Percentiles rank a stretch among this genome's conserved stretches.
Evolutionary conservation across 2,888 invertebrate species (phyloP).

Genomic region (Vesta saturnalis): DNA sequence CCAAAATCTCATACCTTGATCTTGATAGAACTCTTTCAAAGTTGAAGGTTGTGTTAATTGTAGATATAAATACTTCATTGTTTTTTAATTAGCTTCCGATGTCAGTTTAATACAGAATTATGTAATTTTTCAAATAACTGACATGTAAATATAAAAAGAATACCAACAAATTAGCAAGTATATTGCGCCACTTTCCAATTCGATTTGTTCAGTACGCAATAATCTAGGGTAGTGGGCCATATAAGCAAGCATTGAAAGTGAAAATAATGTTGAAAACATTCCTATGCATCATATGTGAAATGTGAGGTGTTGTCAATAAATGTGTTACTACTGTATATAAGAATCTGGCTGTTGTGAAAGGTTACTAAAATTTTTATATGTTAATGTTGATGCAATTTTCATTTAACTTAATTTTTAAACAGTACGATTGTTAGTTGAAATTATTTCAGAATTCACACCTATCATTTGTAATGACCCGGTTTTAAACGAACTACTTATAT

Average conservation of each 20-base stretch:
- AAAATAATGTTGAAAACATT: conserved; percentile 44
- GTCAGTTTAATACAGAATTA: neutral
- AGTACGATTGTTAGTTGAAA: no score
- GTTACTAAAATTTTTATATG: neutral
- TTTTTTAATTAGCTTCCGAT: neutral
- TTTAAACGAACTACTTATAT: neutral
- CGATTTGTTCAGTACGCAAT: conserved; percentile 36
- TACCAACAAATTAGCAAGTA: conserved; percentile 1
- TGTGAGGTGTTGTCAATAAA: conserved; percentile 26
- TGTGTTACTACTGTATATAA: conserved; percentile 19
- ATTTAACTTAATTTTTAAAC: neutral
- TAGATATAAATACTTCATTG: neutral
- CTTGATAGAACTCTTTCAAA: neutral
- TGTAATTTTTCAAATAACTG: neutral
- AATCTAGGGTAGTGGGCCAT: conserved; percentile 53
- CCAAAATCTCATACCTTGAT: neutral
- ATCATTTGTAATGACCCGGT: neutral
- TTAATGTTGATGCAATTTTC: neutral
- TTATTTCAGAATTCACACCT: neutral
- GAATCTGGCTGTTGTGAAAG: conserved; percentile 34
- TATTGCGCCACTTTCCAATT: conserved; percentile 41
- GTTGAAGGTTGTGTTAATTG: neutral
- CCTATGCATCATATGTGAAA: conserved; percentile 25
- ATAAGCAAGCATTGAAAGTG: conserved; percentile 50
- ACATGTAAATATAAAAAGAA: conserved; percentile 5